Base-by-base conservation (phyloP, 2,113 vertebrate genomes). In the Cyanoderma ruficeps region DNA sequence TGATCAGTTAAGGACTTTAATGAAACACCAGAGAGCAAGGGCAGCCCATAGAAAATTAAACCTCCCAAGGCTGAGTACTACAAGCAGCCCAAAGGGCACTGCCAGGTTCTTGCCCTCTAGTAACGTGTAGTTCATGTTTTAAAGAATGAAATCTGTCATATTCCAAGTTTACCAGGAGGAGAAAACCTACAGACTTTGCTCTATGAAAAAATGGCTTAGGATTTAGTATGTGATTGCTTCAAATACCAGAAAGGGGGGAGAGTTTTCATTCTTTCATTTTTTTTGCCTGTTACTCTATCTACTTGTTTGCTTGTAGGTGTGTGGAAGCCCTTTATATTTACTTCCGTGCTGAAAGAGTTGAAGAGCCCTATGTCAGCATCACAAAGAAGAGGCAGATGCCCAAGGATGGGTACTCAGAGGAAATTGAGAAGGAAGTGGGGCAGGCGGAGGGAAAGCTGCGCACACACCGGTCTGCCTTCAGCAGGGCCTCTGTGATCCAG, bases 361-460 rank as follows among this genome's bases (percentile, higher is more conserved):
- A 99, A 97, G 99, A 99, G 87, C 99, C 99, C 18, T 99, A 99
- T 98, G 99, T 99, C 98, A 99, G 99, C 97, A 99, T 99, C 97
- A 99, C 99, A 7, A 98, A 98, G 97, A 99, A 99, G 97, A 99
- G 98, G 93, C 99, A 99, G 97, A 98, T 99, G 65, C 98, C 98
- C 70, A 98, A 98, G 75, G 97, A 98, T 95, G 99, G 99, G 60
- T 97, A 97, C 94, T 98, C 98, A 0, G 99, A 99, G 97, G 99
- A 99, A 96, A 97, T 99, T 67, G 99, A 99, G 95, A 99, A 98
- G 70, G 99, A 99, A 90, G 98, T 99, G 94, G 99, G 99, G 33
- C 99, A 99, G 98, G 98, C 98, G 24, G 99, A 99, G 96, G 99
- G 99, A 77, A 99, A 99, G 92, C 97, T 99, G 82, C 98, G 98